phyloP scores from a whole-genome alignment of 1,140 invertebrate species.

The Mycetomoellerius zeteki region DNA sequence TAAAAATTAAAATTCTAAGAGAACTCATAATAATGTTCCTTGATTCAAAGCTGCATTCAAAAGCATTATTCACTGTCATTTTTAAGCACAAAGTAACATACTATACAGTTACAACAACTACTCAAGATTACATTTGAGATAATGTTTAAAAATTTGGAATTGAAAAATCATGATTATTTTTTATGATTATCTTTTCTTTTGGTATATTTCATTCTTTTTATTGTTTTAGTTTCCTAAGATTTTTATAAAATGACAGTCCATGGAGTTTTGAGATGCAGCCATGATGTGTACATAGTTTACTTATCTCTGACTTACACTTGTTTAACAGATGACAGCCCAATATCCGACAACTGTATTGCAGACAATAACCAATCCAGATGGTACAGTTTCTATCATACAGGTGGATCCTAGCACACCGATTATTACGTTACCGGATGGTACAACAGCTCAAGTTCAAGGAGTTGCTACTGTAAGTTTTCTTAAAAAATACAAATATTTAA shows the following conservation, averaged over 20 bases:
- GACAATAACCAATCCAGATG: slow-evolving; percentile 98
- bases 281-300: background rate
- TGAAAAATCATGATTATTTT: slow-evolving; percentile 30
- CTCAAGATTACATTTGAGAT: background rate
- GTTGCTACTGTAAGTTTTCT: slow-evolving; percentile 92
- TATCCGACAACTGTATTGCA: slow-evolving; percentile 97
- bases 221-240: background rate
- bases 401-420: slow-evolving; percentile 98
- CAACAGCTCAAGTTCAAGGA: slow-evolving; percentile 97
- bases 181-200: slow-evolving; percentile 40
- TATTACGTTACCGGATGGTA: slow-evolving; percentile 98
- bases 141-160: background rate
- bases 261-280: background rate
- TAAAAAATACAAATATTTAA: background rate
- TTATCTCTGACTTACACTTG: slow-evolving; percentile 52
- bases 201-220: background rate
- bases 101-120: background rate
- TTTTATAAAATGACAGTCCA: background rate
- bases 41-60: background rate
- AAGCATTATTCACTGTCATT: slow-evolving; percentile 1
- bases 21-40: background rate
- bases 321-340: slow-evolving; percentile 89
- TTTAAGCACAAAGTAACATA: background rate
- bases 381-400: slow-evolving; percentile 98
- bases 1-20: slow-evolving; percentile 8